Percentiles rank a stretch among this genome's conserved stretches.
Evolutionary conservation across 2,888 invertebrate species (phyloP).

Genomic region (Dicyrtomina minuta): DNA sequence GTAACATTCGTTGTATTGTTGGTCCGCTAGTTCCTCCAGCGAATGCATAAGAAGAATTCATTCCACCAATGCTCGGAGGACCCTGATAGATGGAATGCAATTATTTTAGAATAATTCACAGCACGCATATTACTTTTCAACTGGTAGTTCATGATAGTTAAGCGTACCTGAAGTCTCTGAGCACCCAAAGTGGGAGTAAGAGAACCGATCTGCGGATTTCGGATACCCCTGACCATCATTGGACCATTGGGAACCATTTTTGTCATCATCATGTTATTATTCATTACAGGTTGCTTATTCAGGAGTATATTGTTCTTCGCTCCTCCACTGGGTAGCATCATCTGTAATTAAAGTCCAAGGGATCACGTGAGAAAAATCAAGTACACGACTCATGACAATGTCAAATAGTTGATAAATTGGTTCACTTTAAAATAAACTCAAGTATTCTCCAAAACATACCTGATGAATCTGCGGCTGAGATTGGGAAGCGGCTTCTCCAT

Average conservation of each 20-base stretch:
- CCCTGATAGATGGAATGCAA: slow-evolving; percentile 33
- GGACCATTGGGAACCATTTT: slow-evolving; percentile 52
- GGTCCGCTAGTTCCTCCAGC: slow-evolving; percentile 41
- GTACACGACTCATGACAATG: not conserved
- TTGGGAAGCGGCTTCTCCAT: slow-evolving; percentile 50
- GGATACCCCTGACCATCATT: slow-evolving; percentile 42
- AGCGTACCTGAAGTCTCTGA: slow-evolving; percentile 50
- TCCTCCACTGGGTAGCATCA: slow-evolving; percentile 35
- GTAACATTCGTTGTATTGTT: slow-evolving; percentile 52
- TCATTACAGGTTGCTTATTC: slow-evolving; percentile 51
- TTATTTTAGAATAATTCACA: slow-evolving; percentile 3
- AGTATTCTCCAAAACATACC: too few species aligned
- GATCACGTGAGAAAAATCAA: not conserved
- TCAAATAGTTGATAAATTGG: too few species aligned
- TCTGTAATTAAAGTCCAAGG: not conserved
- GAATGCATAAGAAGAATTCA: slow-evolving; percentile 48
- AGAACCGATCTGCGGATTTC: slow-evolving; percentile 43
- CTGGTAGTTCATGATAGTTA: not conserved
- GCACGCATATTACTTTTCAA: too few species aligned
- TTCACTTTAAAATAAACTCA: too few species aligned
- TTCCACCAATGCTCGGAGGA: slow-evolving; percentile 34
- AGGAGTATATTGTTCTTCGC: slow-evolving; percentile 45
- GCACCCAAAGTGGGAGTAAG: slow-evolving; percentile 46
- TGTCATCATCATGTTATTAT: slow-evolving; percentile 52
- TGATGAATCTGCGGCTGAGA: slow-evolving; percentile 58